Evolutionary conservation across 2,888 invertebrate species (phyloP).

Genomic region (Syritta pipiens): DNA sequence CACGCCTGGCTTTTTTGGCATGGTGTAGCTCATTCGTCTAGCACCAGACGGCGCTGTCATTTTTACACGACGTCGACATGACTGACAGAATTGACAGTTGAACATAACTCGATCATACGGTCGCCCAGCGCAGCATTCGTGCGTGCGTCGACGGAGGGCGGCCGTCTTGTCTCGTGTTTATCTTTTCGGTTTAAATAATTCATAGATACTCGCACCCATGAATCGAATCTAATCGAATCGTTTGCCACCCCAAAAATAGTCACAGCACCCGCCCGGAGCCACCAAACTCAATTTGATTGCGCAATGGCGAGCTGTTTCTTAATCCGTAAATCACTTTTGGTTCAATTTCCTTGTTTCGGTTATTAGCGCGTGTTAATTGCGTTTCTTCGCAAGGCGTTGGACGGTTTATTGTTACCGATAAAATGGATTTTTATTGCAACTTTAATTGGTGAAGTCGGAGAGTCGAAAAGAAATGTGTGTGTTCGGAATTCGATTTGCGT

Average conservation of each 20-base stretch:
- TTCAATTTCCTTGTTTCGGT: slow-evolving; percentile 2
- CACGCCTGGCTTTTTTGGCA: slow-evolving; percentile 19
- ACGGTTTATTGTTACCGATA: slow-evolving; percentile 4
- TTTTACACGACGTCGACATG: slow-evolving; percentile 1
- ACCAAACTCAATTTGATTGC: slow-evolving; percentile 21
- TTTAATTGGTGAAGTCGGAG: slow-evolving; percentile 7
- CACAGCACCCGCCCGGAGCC: not conserved
- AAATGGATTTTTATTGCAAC: slow-evolving; percentile 15
- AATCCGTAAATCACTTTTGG: not conserved
- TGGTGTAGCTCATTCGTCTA: slow-evolving; percentile 4
- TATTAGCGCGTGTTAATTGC: slow-evolving; percentile 30
- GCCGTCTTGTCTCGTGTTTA: not conserved
- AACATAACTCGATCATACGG: slow-evolving; percentile 51
- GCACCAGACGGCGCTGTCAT: slow-evolving; percentile 25
- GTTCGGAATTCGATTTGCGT: not conserved
- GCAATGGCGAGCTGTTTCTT: not conserved
- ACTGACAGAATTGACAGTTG: slow-evolving; percentile 55
- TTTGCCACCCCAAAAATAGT: slow-evolving; percentile 33
- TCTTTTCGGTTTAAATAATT: slow-evolving; percentile 31
- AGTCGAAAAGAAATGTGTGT: not conserved
- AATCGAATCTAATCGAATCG: slow-evolving; percentile 35
- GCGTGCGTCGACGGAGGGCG: slow-evolving; percentile 1
- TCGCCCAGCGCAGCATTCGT: not conserved
- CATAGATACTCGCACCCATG: slow-evolving; percentile 32
- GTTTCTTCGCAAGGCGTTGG: not conserved